A percentile compares a stretch with the other conserved stretches of the same genome.
Evolutionary conservation across 2,888 invertebrate species (phyloP).

Genomic region (Drosophila greeni): DNA sequence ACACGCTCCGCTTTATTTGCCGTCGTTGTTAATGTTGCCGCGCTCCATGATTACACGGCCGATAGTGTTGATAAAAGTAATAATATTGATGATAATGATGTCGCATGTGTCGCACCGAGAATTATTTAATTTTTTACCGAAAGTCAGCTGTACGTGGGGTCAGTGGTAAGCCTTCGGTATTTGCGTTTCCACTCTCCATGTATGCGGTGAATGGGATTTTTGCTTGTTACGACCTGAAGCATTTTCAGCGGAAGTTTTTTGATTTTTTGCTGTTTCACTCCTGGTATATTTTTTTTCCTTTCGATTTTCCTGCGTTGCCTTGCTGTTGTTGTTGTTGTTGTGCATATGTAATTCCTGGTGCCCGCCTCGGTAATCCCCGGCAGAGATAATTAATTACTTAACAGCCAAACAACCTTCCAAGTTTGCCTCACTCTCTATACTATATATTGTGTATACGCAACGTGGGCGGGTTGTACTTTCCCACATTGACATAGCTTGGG

Average conservation of each 20-base stretch:
- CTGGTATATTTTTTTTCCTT: slow-evolving; percentile 1
- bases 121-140: slow-evolving; percentile 31
- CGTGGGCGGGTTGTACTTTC: slow-evolving; percentile 1
- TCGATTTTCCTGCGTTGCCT: slow-evolving; percentile 11
- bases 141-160: slow-evolving; percentile 21
- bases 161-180: slow-evolving; percentile 43
- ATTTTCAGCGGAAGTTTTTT: slow-evolving; percentile 27
- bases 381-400: slow-evolving; percentile 52
- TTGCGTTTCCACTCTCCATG: slow-evolving; percentile 11
- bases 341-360: slow-evolving; percentile 38
- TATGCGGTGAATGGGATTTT: slow-evolving; percentile 11
- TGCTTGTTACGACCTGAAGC: slow-evolving; percentile 15
- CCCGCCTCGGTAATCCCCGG: slow-evolving; percentile 37
- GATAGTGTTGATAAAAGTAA: slow-evolving; percentile 35
- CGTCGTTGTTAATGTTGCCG: slow-evolving; percentile 14
- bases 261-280: neutral
- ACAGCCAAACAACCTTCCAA: slow-evolving; percentile 22
- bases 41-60: slow-evolving; percentile 22
- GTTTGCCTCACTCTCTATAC: slow-evolving; percentile 28
- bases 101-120: slow-evolving; percentile 9
- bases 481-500: no score
- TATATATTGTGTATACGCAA: slow-evolving; percentile 42
- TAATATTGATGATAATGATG: slow-evolving; percentile 35
- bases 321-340: slow-evolving; percentile 13
- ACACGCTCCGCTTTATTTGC: slow-evolving; percentile 6